Evolutionary conservation across 92 coral and sea anemone species (phyloP).

Genomic region (Virgularia gustaviana): DNA sequence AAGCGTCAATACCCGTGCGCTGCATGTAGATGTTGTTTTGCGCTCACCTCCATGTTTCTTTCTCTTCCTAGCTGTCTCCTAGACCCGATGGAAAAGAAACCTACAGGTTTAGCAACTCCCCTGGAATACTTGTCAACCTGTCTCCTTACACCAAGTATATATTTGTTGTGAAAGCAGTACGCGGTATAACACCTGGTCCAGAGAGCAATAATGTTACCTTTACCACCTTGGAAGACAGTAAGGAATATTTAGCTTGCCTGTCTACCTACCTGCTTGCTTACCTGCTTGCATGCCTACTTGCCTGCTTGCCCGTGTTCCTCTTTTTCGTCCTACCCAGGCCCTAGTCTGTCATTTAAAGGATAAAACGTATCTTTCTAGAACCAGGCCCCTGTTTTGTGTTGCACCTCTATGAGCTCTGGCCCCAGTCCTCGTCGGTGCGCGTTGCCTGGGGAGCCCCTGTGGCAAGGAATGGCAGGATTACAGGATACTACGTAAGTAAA

Average conservation of each 20-base stretch:
- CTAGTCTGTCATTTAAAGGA: neutral
- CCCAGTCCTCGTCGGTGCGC: conserved; percentile 62
- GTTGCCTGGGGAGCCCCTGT: conserved; percentile 64
- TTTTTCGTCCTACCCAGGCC: neutral
- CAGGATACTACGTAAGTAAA: conserved; percentile 53
- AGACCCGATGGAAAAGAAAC: neutral
- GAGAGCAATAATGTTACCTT: conserved; percentile 14
- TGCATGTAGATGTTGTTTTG: too few species aligned
- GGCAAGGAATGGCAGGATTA: conserved; percentile 66
- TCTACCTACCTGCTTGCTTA: too few species aligned
- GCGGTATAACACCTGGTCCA: conserved; percentile 29
- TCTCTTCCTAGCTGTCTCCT: neutral
- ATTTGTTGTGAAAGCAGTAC: conserved; percentile 52
- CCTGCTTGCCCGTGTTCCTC: too few species aligned
- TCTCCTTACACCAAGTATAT: conserved; percentile 50
- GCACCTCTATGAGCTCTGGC: conserved; percentile 38
- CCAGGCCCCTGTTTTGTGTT: conserved; percentile 58
- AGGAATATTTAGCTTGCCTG: too few species aligned
- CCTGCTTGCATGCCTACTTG: too few species aligned
- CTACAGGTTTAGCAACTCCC: too few species aligned
- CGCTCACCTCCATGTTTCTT: too few species aligned
- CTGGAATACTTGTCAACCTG: too few species aligned
- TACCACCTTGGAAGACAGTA: conserved; percentile 50
- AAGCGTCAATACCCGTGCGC: too few species aligned
- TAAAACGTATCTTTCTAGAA: conserved; percentile 28